phyloP scores from a whole-genome alignment of 2,888 invertebrate genomes.

The Lamellibrachia columna region DNA sequence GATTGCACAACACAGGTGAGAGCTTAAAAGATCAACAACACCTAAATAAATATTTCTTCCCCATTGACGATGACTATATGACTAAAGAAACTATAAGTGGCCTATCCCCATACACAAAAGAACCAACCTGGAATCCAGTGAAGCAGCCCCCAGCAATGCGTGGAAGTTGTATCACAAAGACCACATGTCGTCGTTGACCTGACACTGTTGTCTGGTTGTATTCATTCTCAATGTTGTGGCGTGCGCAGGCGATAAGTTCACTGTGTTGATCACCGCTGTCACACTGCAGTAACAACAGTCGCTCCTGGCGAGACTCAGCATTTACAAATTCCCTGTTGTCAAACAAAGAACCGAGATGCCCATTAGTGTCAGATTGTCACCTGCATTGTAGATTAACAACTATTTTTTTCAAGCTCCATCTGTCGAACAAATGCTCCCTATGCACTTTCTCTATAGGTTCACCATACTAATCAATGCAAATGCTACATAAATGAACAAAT shows the following conservation, averaged over 20 bases:
- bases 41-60: not conserved
- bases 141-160: conserved; percentile 53
- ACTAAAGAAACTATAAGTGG: not conserved
- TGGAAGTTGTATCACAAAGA: conserved; percentile 56
- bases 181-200: conserved; percentile 41
- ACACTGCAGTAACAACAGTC: conserved; percentile 57
- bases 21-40: not conserved
- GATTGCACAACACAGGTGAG: not conserved
- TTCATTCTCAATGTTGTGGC: conserved; percentile 53
- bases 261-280: conserved; percentile 56
- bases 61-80: too few relatives aligned
- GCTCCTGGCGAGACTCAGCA: conserved; percentile 32
- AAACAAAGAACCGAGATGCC: not conserved
- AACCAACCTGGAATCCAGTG: conserved; percentile 54
- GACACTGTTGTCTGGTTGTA: conserved; percentile 14
- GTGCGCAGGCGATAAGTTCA: conserved; percentile 56
- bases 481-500: conserved; percentile 8
- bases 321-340: conserved; percentile 43
- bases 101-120: not conserved
- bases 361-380: not conserved
- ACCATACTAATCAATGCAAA: not conserved
- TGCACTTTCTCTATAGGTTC: too few relatives aligned
- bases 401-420: not conserved
- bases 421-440: not conserved
- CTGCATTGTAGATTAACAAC: not conserved